These are phyloP conservation scores for Eurois occulta DNA, from an alignment of 2,888 invertebrate species.

Conservation along the genomic window DNA sequence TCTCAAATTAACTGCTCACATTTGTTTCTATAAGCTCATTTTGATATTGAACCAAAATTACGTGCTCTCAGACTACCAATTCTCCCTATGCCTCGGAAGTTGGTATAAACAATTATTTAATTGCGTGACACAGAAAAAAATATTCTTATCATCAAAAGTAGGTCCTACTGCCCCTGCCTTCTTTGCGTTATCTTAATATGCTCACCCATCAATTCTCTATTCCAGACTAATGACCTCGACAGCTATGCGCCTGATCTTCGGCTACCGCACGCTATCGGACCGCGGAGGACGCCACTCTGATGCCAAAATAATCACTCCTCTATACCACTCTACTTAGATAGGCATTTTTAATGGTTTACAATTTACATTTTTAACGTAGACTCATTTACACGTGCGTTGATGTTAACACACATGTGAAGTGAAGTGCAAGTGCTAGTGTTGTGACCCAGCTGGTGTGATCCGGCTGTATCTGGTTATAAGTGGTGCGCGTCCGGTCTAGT, in stretches of 20 bases:
- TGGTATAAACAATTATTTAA: background rate
- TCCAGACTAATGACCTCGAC: conserved; percentile 81
- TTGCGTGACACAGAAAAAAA: conserved; percentile 28
- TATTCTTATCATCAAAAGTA: conserved; percentile 31
- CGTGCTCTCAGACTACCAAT: background rate
- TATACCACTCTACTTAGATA: conserved; percentile 72
- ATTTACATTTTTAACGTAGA: conserved; percentile 52
- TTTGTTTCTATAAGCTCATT: conserved; percentile 9
- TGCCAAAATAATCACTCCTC: conserved; percentile 74
- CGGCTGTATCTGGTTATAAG: conserved; percentile 54
- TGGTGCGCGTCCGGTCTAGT: conserved; percentile 58
- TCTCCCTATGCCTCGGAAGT: background rate
- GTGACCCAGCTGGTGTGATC: conserved; percentile 59
- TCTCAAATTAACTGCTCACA: conserved; percentile 12
- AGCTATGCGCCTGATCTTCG: conserved; percentile 74
- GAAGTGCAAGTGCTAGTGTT: conserved; percentile 69
- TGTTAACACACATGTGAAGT: conserved; percentile 81
- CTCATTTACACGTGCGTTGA: conserved; percentile 77
- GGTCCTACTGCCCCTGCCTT: conserved; percentile 25
- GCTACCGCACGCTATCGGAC: conserved; percentile 64
- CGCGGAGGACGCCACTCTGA: conserved; percentile 69
- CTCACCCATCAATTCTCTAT: conserved; percentile 68
- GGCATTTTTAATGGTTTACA: conserved; percentile 65
- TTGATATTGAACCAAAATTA: conserved; percentile 14
- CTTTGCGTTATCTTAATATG: conserved; percentile 71